phyloP scores from a whole-genome alignment of 2,797 vertebrate species.

The Ataeniobius toweri region DNA sequence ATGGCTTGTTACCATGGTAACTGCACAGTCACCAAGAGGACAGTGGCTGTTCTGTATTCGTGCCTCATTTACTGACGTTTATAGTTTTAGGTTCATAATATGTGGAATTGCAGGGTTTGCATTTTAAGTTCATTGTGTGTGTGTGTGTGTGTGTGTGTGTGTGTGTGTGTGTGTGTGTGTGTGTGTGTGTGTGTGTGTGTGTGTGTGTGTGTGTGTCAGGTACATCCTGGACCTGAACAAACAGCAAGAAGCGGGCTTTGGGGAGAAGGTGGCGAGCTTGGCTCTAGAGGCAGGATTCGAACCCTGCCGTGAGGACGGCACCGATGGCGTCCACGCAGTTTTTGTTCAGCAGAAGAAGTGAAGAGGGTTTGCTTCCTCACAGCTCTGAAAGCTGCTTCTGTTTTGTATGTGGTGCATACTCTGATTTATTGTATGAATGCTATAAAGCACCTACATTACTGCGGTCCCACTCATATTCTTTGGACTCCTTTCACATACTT shows the following conservation, averaged over 20 bases:
- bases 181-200: constrained; percentile 22
- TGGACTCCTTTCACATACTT: too few species aligned
- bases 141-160: constrained; percentile 18
- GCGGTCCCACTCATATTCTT: too few species aligned
- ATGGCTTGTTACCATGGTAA: constrained; percentile 63
- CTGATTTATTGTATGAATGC: not conserved
- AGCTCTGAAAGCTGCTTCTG: constrained; percentile 1
- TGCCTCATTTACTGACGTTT: not conserved
- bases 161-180: constrained; percentile 23
- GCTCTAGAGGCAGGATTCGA: constrained; percentile 76
- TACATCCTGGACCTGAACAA: constrained; percentile 83
- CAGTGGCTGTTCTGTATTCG: constrained; percentile 19
- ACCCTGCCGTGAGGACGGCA: constrained; percentile 24
- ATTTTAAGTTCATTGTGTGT: constrained; percentile 5
- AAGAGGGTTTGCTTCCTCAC: not conserved
- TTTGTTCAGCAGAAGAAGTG: constrained; percentile 63
- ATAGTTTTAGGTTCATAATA: too few species aligned
- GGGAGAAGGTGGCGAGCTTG: constrained; percentile 62
- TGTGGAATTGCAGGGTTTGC: not conserved
- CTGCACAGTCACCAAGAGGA: constrained; percentile 38
- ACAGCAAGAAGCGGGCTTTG: constrained; percentile 77
- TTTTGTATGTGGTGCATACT: too few species aligned
- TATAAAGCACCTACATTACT: not conserved
- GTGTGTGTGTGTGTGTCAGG: constrained; percentile 60
- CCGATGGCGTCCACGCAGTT: constrained; percentile 54